A percentile compares a stretch with the other conserved stretches of the same genome.
Evolutionary conservation across 2,888 invertebrate genomes (phyloP).

Genomic region (Yponomeuta evonymella): DNA sequence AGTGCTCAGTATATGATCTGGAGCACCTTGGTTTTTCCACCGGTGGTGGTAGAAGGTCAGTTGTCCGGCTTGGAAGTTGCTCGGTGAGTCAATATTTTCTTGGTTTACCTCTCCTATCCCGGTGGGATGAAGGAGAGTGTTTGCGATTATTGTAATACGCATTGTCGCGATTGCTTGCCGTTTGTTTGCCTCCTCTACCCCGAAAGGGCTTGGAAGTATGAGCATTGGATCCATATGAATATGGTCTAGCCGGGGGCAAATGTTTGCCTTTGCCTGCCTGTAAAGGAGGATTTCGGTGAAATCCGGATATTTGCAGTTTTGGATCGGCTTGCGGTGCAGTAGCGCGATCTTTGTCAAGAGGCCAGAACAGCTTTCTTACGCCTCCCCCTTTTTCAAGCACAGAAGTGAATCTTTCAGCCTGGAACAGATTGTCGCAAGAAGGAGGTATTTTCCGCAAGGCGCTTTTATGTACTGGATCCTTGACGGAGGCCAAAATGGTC

Average conservation of each 20-base stretch:
- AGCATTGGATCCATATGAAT: neutral
- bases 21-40: no score
- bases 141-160: neutral
- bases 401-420: slow-evolving; percentile 14
- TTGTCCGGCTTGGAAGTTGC: slow-evolving; percentile 16
- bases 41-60: neutral
- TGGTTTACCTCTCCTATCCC: slow-evolving; percentile 16
- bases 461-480: slow-evolving; percentile 10
- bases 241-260: neutral
- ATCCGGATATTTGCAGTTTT: neutral
- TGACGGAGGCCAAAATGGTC: slow-evolving; percentile 1
- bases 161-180: neutral
- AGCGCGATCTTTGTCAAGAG: slow-evolving; percentile 5
- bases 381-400: slow-evolving; percentile 15
- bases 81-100: slow-evolving; percentile 17
- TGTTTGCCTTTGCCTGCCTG: neutral
- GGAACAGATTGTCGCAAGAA: slow-evolving; percentile 12
- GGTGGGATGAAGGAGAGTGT: slow-evolving; percentile 17
- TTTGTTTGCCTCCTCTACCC: neutral
- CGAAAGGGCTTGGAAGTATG: slow-evolving; percentile 8
- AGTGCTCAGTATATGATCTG: no score
- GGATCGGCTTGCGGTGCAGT: slow-evolving; percentile 11
- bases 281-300: neutral
- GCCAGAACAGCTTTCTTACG: slow-evolving; percentile 12
- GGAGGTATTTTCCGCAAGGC: slow-evolving; percentile 15